These are phyloP conservation scores for Zaprionus obscuricornis DNA, from an alignment of 2,888 invertebrate genomes.

Conservation along the genomic window DNA sequence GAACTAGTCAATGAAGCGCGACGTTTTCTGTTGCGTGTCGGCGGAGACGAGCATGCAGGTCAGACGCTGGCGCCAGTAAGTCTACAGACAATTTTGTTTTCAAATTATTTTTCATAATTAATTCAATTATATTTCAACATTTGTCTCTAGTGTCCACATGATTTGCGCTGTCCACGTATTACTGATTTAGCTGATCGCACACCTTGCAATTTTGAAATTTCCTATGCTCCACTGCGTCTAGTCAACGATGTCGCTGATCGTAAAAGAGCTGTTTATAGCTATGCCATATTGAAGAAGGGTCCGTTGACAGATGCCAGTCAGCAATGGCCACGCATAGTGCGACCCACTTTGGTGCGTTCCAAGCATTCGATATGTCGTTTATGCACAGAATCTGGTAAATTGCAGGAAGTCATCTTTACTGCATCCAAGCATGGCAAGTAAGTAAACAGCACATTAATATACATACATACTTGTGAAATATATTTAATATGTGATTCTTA, in stretches of 20 bases:
- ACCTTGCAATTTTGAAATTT: conserved; percentile 91
- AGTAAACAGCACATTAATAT: conserved; percentile 62
- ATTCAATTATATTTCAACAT: background rate
- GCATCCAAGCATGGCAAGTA: conserved; percentile 90
- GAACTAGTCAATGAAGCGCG: conserved; percentile 92
- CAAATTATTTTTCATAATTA: conserved; percentile 19
- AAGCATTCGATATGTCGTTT: conserved; percentile 90
- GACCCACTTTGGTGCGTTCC: conserved; percentile 88
- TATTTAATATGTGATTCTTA: background rate
- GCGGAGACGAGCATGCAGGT: conserved; percentile 82
- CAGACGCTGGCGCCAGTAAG: conserved; percentile 91
- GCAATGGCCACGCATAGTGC: conserved; percentile 91
- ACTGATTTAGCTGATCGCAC: conserved; percentile 85
- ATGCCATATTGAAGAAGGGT: conserved; percentile 92
- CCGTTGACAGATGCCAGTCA: conserved; percentile 84
- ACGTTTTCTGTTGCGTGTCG: conserved; percentile 88
- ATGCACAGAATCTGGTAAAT: conserved; percentile 89
- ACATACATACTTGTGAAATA: no score
- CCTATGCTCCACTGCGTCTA: conserved; percentile 85
- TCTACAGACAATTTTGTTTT: conserved; percentile 18
- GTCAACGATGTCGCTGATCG: conserved; percentile 82
- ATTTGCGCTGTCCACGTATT: conserved; percentile 89
- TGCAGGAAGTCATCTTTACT: conserved; percentile 91
- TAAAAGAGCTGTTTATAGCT: conserved; percentile 88
- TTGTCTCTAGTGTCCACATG: conserved; percentile 90